Base-by-base conservation (phyloP, 2,113 vertebrate species). In the Channa argus region DNA sequence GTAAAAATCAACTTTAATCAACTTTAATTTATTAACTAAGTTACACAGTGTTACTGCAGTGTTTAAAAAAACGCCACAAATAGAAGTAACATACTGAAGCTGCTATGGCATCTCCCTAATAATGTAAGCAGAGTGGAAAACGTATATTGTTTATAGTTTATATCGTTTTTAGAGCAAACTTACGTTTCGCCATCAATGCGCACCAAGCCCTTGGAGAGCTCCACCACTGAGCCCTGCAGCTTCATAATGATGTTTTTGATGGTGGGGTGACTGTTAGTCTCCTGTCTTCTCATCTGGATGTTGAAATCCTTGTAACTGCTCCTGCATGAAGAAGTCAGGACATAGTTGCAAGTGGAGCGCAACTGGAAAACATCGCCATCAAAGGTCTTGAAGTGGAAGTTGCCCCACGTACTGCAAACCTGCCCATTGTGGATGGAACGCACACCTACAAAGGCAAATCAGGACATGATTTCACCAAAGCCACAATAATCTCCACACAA, bases 401-500 rank as follows among this genome's bases (percentile, higher is more conserved):
- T 93, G 0, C 97, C 96, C 97, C 96, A 98, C 0, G 96, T 96
- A 78, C 96, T 97, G 89, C 97, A 98, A 4, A 97, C 94, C 24
- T 88, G 94, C 10, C 90, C 91, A 0, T 94, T 95, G 86, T 96
- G 96, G 15, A 82, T 89, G 0, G 91, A 80, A 38, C 85, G 93
- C 77, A 85, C 82, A 66, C 92, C 96, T 97, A 6, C 12, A 60
- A 44, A 15, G 54, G 67, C 11, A 43, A 8, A 63, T 55, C 38
- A 74, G 49, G 7, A 41, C 0, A 24, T 13, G n/a, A 36, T 5
- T n/a, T 13, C 24, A 44, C 44, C 43, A 46, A 9, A 15, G 13
- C 2, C 8, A 3, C 1, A 4, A 11, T 38, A 14, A 36, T 34
- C 46, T 3, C 1, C 3, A 9, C 12, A 49, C 9, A 0, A 55